phyloP scores from a whole-genome alignment of 1,140 invertebrate genomes.

The Aphelinus certus region DNA sequence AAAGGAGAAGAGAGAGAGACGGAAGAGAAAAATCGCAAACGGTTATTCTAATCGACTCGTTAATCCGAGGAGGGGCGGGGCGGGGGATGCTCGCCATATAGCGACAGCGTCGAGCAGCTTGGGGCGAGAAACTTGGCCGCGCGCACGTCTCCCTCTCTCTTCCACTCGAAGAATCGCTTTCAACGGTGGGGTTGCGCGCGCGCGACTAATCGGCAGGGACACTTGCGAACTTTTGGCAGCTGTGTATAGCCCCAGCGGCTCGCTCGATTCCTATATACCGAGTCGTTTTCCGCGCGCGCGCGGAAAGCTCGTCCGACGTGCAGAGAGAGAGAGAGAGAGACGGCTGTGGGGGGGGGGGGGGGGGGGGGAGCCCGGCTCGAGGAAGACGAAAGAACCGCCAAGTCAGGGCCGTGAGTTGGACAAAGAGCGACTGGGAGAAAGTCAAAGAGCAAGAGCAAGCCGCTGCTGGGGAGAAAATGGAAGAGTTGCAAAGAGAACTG shows the following conservation, averaged over 20 bases:
- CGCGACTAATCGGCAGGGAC: slow-evolving; percentile 37
- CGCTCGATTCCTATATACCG: background rate
- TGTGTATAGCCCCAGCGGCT: background rate
- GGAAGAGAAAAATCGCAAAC: background rate
- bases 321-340: background rate
- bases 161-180: slow-evolving; percentile 28
- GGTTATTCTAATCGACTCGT: slow-evolving; percentile 19
- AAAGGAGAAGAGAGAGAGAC: background rate
- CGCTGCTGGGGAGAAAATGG: background rate
- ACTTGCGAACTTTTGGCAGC: slow-evolving; percentile 36
- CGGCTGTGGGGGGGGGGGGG: too few relatives aligned
- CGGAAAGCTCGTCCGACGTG: background rate
- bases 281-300: background rate
- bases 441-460: slow-evolving; percentile 8
- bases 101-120: too few relatives aligned
- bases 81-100: too few relatives aligned
- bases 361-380: background rate
- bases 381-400: background rate
- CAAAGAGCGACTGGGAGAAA: slow-evolving; percentile 15
- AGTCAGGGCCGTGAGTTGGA: background rate
- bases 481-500: slow-evolving; percentile 10
- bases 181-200: slow-evolving; percentile 15
- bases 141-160: background rate
- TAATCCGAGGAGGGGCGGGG: slow-evolving; percentile 4
- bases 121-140: slow-evolving; percentile 25